Base-by-base conservation (phyloP, 2,888 invertebrate species). In the Nemurella pictetii region DNA sequence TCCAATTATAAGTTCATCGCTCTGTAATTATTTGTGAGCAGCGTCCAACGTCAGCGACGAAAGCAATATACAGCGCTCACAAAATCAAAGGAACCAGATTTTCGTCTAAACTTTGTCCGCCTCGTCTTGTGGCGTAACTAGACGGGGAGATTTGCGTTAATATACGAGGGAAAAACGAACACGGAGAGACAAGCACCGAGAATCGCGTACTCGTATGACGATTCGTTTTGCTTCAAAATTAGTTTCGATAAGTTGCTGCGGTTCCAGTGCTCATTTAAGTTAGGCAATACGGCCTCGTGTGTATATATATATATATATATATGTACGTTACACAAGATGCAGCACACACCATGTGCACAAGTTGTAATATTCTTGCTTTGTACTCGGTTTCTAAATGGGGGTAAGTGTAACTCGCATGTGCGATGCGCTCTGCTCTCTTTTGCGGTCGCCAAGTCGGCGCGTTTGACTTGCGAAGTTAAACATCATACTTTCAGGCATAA, bases 1-100 rank as follows among this genome's bases (percentile, higher is more conserved):
- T 78, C 28, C 30, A 27, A 78, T 78, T 78, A 78, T 28, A 25
- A 28, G 78, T 78, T 78, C 29, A 30, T 78, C 78, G 78, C 20
- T 28, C 29, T n/a, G 28, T 78, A 78, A 30, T 78, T 30, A 30
- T 78, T 7, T 7, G n/a, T n/a, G n/a, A n/a, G n/a, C n/a, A n/a
- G n/a, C 55, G 1, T 55, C 3, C 55, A 7, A 55, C 55, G n/a
- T n/a, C n/a, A n/a, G n/a, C n/a, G n/a, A n/a, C n/a, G n/a, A n/a
- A n/a, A n/a, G n/a, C n/a, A n/a, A n/a, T n/a, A n/a, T n/a, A n/a
- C n/a, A 7, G 9, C 9, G 55, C 20, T 55, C 20, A 55, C 12
- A 4, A 55, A 55, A 55, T 20, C 20, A 20, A 3, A 7, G 55
- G 20, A 2, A 20, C 9, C 55, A 55, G 55, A 20, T 55, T 55